Base-by-base conservation (phyloP, 2,797 vertebrate species). In the Kryptolebias ocellatus region DNA sequence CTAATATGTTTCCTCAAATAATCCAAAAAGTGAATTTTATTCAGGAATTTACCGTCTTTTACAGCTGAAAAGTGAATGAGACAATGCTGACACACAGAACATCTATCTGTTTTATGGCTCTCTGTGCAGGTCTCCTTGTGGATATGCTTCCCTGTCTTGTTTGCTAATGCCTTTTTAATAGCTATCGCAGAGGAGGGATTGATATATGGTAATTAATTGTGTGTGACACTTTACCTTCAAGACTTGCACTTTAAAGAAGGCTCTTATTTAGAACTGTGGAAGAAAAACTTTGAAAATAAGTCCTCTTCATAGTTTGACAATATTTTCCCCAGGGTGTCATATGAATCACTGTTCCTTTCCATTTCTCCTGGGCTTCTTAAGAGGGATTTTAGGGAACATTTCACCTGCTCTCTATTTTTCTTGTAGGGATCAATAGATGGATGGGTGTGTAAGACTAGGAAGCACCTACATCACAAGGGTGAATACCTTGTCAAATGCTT, bases 261-360 rank as follows among this genome's bases (percentile, higher is more conserved):
- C 39, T 12, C 11, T 12, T 42, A 12, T 42, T 42, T 42, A 12
- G 11, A 42, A 42, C 11, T 11, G 10, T 42, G 11, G 10, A 2
- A 31, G 29, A 60, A 51, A 5, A 14, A 24, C 10, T 31, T 29
- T 47, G 16, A 47, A 27, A 58, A 45, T 14, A 44, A 18, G 46
- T n/a, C 29, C 62, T 47, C 53, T 76, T 52, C 64, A 47, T 78
- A 83, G 77, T 70, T 74, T 65, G 49, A 74, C 60, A 71, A 86
- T 53, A 72, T 85, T 84, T 85, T 69, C 80, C 76, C 67, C 61
- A 42, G 58, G 17, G 73, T 60, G 54, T 64, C 61, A 53, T 59
- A 37, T 24, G 20, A 24, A 24, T 0, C 8, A 84, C 81, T 70
- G 50, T 67, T 64, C 5, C 64, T 53, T 64, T 70, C 47, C 67